Base-by-base conservation (phyloP, 2,888 invertebrate species). In the Cantharis rustica region DNA sequence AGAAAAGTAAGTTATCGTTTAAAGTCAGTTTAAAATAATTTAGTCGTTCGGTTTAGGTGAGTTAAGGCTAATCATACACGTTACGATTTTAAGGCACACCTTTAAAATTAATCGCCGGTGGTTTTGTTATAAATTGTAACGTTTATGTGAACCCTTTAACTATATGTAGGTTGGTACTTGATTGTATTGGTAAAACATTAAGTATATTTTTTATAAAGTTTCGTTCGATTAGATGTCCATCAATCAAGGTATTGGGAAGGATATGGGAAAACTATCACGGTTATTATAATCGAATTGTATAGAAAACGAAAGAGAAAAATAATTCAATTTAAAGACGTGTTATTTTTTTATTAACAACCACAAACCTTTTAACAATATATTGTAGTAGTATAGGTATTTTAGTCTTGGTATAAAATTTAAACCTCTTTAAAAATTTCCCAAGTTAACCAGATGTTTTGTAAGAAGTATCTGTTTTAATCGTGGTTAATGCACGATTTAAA, bases 351-450 rank as follows among this genome's bases (percentile, higher is more conserved):
- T 74, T 69, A 74, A 26, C 27, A 62, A 74, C 16, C 73, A 75
- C 71, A 75, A 75, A 75, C 62, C 47, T 66, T 68, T 47, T 71
- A 75, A 75, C 73, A 75, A 68, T 75, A 75, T 69, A 61, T 62
- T 23, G 63, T 75, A 63, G 31, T 31, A 31, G 31, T n/a, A 13
- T 31, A n/a, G 47, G 17, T 71, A 70, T 69, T 71, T 74, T 69
- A 68, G 23, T 71, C 73, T 69, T 74, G 71, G 71, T 69, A 77
- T 77, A 73, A 68, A 68, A 73, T 69, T 72, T 63, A 74, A 73
- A 68, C 64, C 47, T 69, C 61, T 68, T 66, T 47, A 73, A 70
- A 73, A 47, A 68, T 73, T 72, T 72, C 68, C 71, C 61, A 62
- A 73, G 69, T 63, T 73, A 76, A 73, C 73, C 74, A 74, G 73